Evolutionary conservation across 2,797 vertebrate species (phyloP).

Genomic region (Cirrhinus molitorella): DNA sequence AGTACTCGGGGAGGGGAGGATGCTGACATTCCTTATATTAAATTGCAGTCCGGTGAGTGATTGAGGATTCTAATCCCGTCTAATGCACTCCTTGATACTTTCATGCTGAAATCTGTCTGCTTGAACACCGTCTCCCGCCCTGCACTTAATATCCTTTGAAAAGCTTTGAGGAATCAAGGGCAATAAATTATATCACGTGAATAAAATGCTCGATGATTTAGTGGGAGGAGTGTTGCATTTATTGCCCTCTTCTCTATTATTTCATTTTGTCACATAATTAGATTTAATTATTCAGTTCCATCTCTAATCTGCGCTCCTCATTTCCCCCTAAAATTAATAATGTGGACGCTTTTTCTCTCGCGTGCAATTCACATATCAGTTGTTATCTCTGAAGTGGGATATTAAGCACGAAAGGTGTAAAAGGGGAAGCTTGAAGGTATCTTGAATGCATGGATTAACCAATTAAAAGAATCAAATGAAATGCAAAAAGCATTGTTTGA

Average conservation of each 20-base stretch:
- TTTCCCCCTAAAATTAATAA: conserved; percentile 76
- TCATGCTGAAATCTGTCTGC: conserved; percentile 65
- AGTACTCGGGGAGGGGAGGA: conserved; percentile 44
- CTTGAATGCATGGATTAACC: neutral
- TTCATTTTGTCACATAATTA: conserved; percentile 74
- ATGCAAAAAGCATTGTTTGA: neutral
- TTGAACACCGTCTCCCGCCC: conserved; percentile 49
- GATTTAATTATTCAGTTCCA: conserved; percentile 80
- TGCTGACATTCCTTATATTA: conserved; percentile 67
- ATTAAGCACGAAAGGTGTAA: conserved; percentile 42
- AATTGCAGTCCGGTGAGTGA: conserved; percentile 67
- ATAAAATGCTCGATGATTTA: conserved; percentile 70
- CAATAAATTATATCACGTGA: conserved; percentile 68
- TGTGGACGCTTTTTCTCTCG: conserved; percentile 64
- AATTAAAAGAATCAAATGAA: neutral
- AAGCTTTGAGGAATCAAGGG: conserved; percentile 66
- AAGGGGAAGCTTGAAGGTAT: neutral
- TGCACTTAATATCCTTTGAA: conserved; percentile 63
- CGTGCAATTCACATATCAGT: conserved; percentile 62
- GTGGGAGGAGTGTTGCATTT: conserved; percentile 69
- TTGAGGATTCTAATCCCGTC: conserved; percentile 69
- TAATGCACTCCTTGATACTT: conserved; percentile 71
- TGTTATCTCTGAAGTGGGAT: conserved; percentile 24
- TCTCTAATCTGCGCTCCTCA: conserved; percentile 77
- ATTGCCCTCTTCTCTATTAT: conserved; percentile 75